phyloP scores from a whole-genome alignment of 2,888 invertebrate genomes.

The Drosophila yooni region DNA sequence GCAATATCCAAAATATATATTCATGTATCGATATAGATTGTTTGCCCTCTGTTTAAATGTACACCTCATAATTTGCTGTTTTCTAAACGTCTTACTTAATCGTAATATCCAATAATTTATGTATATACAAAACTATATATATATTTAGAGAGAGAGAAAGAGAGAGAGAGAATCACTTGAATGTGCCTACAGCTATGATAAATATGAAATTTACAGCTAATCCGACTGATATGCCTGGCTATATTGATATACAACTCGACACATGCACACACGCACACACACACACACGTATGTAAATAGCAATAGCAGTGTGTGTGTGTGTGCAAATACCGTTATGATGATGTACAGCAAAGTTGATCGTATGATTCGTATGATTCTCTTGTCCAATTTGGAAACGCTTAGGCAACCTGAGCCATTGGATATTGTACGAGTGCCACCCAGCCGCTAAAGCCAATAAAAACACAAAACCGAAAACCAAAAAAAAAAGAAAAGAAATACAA shows the following conservation, averaged over 20 bases:
- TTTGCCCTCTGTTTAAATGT: slow-evolving; percentile 57
- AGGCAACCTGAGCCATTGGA: slow-evolving; percentile 44
- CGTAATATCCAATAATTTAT: slow-evolving; percentile 28
- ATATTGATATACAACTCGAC: slow-evolving; percentile 34
- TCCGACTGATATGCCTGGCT: slow-evolving; percentile 59
- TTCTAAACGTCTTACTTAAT: slow-evolving; percentile 48
- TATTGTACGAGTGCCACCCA: slow-evolving; percentile 31
- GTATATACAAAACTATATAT: slow-evolving; percentile 25
- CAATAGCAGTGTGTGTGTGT: slow-evolving; percentile 21
- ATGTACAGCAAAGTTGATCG: slow-evolving; percentile 16
- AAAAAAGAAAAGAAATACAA: slow-evolving; percentile 5
- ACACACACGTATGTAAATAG: slow-evolving; percentile 30
- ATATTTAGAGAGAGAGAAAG: neutral
- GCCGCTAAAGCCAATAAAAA: slow-evolving; percentile 28
- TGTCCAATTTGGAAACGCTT: slow-evolving; percentile 49
- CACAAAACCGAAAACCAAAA: slow-evolving; percentile 12
- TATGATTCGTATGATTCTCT: slow-evolving; percentile 35
- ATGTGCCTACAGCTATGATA: slow-evolving; percentile 58
- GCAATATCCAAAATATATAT: slow-evolving; percentile 31
- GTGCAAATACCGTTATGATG: slow-evolving; percentile 8
- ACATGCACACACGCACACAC: neutral
- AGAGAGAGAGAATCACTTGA: slow-evolving; percentile 17
- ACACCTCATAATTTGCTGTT: slow-evolving; percentile 47
- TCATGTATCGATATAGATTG: slow-evolving; percentile 31
- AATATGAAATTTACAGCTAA: slow-evolving; percentile 12